Evolutionary conservation across 1,140 invertebrate genomes (phyloP).

Genomic region (Tigriopus japonicus): DNA sequence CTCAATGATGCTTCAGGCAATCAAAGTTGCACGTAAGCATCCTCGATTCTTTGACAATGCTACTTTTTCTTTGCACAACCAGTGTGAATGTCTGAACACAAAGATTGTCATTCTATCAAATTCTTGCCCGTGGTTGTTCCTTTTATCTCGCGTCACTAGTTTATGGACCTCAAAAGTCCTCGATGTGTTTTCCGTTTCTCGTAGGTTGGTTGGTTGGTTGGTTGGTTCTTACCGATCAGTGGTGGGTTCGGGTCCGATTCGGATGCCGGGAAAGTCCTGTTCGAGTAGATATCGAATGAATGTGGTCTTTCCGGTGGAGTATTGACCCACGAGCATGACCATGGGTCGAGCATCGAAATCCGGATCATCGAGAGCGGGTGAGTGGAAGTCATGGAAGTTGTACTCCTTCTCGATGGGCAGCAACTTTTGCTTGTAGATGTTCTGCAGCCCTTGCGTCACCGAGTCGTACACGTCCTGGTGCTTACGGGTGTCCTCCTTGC

Average conservation of each 20-base stretch:
- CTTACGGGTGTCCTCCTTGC: conserved; percentile 47
- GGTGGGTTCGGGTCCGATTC: conserved; percentile 49
- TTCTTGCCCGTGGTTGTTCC: no score
- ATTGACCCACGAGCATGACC: conserved; percentile 82
- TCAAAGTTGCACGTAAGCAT: no score
- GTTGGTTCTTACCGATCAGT: conserved; percentile 29
- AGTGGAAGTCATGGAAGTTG: conserved; percentile 53
- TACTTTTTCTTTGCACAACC: no score
- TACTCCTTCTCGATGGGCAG: conserved; percentile 46
- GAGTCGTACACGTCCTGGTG: conserved; percentile 45
- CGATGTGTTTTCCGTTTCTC: no score
- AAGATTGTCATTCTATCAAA: no score
- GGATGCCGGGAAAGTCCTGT: conserved; percentile 79
- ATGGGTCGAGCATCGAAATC: conserved; percentile 82
- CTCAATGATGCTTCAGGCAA: no score
- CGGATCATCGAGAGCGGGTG: conserved; percentile 67
- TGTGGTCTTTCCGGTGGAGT: conserved; percentile 96
- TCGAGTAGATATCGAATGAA: conserved; percentile 91
- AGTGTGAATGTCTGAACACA: no score
- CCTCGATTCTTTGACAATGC: no score
- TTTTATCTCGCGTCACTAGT: no score
- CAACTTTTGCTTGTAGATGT: conserved; percentile 41
- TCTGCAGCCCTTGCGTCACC: conserved; percentile 34
- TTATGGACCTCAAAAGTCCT: no score
- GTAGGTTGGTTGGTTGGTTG: no score